Evolutionary conservation across 2,888 invertebrate genomes (phyloP), one percentile per base, ranked within the genome.

Genomic region (Eulithis testata): DNA sequence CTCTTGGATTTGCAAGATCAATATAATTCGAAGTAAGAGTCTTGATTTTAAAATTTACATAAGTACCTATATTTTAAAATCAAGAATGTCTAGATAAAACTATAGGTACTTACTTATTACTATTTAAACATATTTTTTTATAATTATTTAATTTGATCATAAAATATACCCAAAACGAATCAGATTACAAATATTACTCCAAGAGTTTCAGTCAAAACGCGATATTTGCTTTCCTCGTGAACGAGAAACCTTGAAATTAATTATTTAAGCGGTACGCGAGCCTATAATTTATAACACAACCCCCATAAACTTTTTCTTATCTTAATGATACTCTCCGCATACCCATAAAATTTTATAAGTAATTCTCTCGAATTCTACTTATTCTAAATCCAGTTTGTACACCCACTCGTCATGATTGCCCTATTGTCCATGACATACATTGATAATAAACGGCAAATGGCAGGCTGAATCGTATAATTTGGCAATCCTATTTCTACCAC

Each of bases 271-370:
- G 63, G 60, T 59, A 60, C 58, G 62, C 47, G 21, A 50, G 47
- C 52, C 55, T 60, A 56, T 66, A 66, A 62, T 59, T 66, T 55
- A 62, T 27, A 51, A 63, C 56, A 63, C 59, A 60, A 45, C 56
- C 51, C 47, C 54, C 52, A 63, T 63, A 63, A 63, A 56, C 59
- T 56, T 63, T 63, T 62, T 66, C 63, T 66, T 63, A 66, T 66
- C 56, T 49, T 56, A 66, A 63, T 63, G 51, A 45, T 45, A 37
- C 51, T 63, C 45, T 56, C 45, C 43, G 59, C 56, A 54, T 21
- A 59, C 44, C 50, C n/a, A 54, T 58, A 59, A 51, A 62, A 31
- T 55, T 49, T 37, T 55, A 53, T 55, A 66, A 55, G 21, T 49
- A 21, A 49, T 49, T 62, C 27, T 50, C 45, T 37, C 45, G 65